Base-by-base conservation (phyloP, 1,140 invertebrate genomes). In the Diplogasteroides magnus region DNA sequence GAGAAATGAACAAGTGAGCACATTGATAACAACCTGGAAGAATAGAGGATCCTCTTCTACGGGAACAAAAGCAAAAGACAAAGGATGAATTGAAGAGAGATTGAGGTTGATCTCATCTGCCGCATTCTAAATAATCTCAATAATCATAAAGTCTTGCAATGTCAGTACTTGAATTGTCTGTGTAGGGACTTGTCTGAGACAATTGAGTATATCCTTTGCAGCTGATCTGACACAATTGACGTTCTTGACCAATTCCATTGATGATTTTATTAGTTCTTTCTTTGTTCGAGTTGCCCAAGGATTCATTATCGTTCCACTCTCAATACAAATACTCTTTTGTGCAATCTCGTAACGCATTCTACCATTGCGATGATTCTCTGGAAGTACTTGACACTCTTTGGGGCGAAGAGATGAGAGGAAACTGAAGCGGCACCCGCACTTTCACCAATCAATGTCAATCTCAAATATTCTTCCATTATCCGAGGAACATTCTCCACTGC, bases 231-330 rank as follows among this genome's bases (percentile, higher is more conserved):
- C n/a, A n/a, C n/a, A n/a, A n/a, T n/a, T n/a, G n/a, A n/a, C n/a
- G n/a, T n/a, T n/a, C n/a, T n/a, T n/a, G 61, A 3, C 70, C 61
- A 55, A 81, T 67, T 29, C 71, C 73, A 2, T 70, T 68, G 1
- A 68, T 58, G 15, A 81, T 72, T 61, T 72, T 55, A 70, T 81
- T 73, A 13, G n/a, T n/a, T n/a, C n/a, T n/a, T n/a, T n/a, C n/a
- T n/a, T n/a, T n/a, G 90, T 90, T 76, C 91, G 90, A 74, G 85
- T 95, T 95, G 25, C 94, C 94, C 15, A 97, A 86, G 14, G 90
- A 91, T 23, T 93, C 91, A 2, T 95, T 88, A 74, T 94, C 87
- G 83, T 95, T 93, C 83, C 96, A 91, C 88, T 96, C 92, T 63
- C 91, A 90, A 19, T 94, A 91, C 68, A 94, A 85, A 62, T 87